phyloP scores from a whole-genome alignment of 2,113 vertebrate genomes.

The Fregata magnificens region DNA sequence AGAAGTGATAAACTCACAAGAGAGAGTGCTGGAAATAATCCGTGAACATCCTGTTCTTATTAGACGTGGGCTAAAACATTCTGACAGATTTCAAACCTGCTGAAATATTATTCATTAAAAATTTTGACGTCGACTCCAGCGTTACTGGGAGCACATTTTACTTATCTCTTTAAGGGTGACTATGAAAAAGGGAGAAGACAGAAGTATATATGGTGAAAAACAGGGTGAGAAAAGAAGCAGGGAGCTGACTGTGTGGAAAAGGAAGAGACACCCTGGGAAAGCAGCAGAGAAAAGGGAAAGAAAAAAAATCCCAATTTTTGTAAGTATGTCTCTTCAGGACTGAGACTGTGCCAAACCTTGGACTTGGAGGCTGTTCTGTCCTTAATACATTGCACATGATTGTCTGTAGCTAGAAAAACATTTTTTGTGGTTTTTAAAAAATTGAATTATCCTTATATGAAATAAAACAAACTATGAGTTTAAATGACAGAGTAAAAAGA shows the following conservation, averaged over 20 bases:
- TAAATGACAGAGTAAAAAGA: constrained; percentile 43
- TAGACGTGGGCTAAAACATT: constrained; percentile 13
- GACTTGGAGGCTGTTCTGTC: constrained; percentile 32
- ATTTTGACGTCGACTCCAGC: not conserved
- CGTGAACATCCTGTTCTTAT: constrained; percentile 36
- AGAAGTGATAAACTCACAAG: not conserved
- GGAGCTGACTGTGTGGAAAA: not conserved
- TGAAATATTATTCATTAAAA: constrained; percentile 15
- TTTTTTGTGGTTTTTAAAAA: constrained; percentile 33
- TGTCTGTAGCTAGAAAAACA: constrained; percentile 56
- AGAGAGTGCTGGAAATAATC: constrained; percentile 20
- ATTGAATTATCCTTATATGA: constrained; percentile 48
- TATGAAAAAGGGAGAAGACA: not conserved
- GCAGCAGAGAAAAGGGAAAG: not conserved
- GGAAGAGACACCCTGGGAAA: not conserved
- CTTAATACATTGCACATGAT: constrained; percentile 62
- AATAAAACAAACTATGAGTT: constrained; percentile 43
- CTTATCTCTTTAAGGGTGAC: not conserved
- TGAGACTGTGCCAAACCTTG: constrained; percentile 49
- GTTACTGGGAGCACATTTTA: not conserved
- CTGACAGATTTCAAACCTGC: constrained; percentile 21
- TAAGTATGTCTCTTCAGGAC: constrained; percentile 22
- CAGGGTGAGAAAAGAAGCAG: not conserved
- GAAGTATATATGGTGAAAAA: not conserved
- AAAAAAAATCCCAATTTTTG: not conserved